phyloP scores from a whole-genome alignment of 2,888 invertebrate species.

The Amblyjoppa proteus region DNA sequence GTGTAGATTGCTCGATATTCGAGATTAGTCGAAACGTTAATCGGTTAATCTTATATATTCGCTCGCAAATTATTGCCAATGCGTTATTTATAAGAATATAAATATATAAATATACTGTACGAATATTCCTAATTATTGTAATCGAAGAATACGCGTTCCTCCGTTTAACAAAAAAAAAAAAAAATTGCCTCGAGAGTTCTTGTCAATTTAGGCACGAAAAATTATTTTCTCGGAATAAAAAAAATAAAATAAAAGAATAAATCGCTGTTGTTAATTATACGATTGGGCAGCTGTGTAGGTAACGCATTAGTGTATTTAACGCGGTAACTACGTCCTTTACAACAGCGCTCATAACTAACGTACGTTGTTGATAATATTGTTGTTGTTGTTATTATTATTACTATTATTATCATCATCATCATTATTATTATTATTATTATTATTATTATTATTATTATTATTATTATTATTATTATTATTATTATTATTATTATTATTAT shows the following conservation, averaged over 20 bases:
- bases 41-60: slow-evolving; percentile 19
- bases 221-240: slow-evolving; percentile 12
- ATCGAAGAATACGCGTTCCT: background rate
- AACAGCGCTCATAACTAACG: slow-evolving; percentile 36
- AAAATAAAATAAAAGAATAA: background rate
- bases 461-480: slow-evolving; percentile 64
- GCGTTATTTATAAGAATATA: slow-evolving; percentile 30
- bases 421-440: slow-evolving; percentile 61
- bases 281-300: slow-evolving; percentile 24
- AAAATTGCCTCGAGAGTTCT: slow-evolving; percentile 13
- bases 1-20: slow-evolving; percentile 39
- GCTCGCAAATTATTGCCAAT: slow-evolving; percentile 46
- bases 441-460: slow-evolving; percentile 51
- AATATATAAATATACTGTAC: background rate
- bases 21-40: slow-evolving; percentile 14
- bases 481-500: slow-evolving; percentile 63
- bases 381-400: slow-evolving; percentile 58
- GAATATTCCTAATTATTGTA: slow-evolving; percentile 37
- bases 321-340: slow-evolving; percentile 31
- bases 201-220: slow-evolving; percentile 3
- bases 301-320: slow-evolving; percentile 45
- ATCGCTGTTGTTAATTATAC: slow-evolving; percentile 22
- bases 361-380: slow-evolving; percentile 59
- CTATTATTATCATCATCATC: slow-evolving; percentile 48
- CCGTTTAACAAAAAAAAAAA: slow-evolving; percentile 8